Conservation (phyloP, 2,797 vertebrate species). For the Sphenodon punctatus region DNA sequence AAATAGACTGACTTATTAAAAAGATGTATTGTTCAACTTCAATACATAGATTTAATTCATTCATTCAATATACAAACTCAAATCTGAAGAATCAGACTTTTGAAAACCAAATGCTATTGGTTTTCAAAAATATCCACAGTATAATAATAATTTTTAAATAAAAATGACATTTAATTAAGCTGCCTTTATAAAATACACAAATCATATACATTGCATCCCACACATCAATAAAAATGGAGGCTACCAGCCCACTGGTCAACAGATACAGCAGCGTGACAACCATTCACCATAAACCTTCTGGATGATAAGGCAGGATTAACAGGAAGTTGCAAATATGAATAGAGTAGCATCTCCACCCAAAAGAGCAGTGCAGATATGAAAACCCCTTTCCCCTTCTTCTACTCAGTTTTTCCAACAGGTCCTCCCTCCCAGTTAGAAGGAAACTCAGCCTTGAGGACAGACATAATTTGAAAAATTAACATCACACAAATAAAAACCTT, state of each 20-base stretch:
- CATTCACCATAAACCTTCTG: constrained; percentile 55
- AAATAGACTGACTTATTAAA: not conserved
- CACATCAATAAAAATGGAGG: not conserved
- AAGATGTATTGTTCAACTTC: not conserved
- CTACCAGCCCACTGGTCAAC: not conserved
- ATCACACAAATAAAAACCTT: no score
- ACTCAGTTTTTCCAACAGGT: not conserved
- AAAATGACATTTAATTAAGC: not conserved
- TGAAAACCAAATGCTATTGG: not conserved
- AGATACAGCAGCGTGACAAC: not conserved
- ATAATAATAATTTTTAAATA: not conserved
- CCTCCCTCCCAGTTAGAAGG: not conserved
- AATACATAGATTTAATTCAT: no score
- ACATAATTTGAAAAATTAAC: no score
- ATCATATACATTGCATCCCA: not conserved
- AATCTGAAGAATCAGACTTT: no score
- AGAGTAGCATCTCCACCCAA: not conserved
- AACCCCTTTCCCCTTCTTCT: not conserved
- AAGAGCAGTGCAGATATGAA: not conserved
- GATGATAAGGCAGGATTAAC: constrained; percentile 8
- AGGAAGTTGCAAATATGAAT: not conserved
- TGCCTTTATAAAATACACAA: no score
- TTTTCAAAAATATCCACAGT: not conserved
- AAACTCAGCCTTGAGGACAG: not conserved
- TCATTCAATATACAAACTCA: no score